Conservation (phyloP, 2,888 invertebrate genomes). For the Hirtodrosophila alboralis region DNA sequence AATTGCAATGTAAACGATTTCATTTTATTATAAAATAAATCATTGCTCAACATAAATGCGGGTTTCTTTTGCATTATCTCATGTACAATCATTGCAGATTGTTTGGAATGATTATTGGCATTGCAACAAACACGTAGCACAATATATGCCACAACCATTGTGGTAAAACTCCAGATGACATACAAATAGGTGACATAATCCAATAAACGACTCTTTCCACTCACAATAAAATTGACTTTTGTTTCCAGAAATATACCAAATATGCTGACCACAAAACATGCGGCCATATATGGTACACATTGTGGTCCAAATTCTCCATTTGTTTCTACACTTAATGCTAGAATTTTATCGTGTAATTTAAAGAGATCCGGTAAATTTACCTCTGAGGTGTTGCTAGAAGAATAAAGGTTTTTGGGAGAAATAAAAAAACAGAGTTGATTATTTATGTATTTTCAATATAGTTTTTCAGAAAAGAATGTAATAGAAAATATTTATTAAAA, state of each 20-base stretch:
- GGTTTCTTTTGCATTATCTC: slow-evolving; percentile 84
- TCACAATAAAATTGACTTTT: slow-evolving; percentile 82
- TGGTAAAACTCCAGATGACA: slow-evolving; percentile 81
- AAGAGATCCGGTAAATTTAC: slow-evolving; percentile 81
- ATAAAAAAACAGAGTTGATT: too few relatives aligned
- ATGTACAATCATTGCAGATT: slow-evolving; percentile 83
- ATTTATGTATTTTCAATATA: too few relatives aligned
- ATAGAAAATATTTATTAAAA: too few relatives aligned
- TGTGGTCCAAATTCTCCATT: slow-evolving; percentile 82
- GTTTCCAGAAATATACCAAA: slow-evolving; percentile 83
- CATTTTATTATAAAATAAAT: slow-evolving; percentile 84
- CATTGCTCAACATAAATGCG: slow-evolving; percentile 83
- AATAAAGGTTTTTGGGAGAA: too few relatives aligned
- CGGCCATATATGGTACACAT: slow-evolving; percentile 82
- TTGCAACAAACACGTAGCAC: slow-evolving; percentile 81
- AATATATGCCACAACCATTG: slow-evolving; percentile 80
- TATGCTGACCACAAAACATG: slow-evolving; percentile 82
- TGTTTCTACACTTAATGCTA: slow-evolving; percentile 78
- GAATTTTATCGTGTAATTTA: slow-evolving; percentile 82
- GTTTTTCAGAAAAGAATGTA: too few relatives aligned
- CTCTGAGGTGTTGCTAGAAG: slow-evolving; percentile 75
- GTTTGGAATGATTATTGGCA: slow-evolving; percentile 81
- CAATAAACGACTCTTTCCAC: slow-evolving; percentile 74
- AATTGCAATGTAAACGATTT: slow-evolving; percentile 84
- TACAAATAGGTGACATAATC: slow-evolving; percentile 81